Evolutionary conservation across 2,888 invertebrate genomes (phyloP).

Genomic region (Linhomoeus sp.): DNA sequence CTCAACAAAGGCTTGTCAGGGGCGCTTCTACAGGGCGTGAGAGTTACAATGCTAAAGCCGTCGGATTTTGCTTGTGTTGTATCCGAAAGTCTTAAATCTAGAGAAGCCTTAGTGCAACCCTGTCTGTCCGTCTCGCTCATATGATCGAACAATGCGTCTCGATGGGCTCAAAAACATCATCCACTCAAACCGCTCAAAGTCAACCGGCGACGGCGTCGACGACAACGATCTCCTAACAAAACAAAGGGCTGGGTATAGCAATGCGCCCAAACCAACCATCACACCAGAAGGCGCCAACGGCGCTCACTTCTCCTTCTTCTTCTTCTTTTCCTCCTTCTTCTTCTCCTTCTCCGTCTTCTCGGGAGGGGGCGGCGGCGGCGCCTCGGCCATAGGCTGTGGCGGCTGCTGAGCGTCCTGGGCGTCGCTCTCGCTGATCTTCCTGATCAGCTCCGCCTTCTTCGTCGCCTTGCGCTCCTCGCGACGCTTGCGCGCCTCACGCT

Average conservation of each 20-base stretch:
- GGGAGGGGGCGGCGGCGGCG: not conserved
- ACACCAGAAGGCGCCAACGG: not conserved
- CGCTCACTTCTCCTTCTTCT: conserved; percentile 6
- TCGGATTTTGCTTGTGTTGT: too few species aligned
- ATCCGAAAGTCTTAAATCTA: too few species aligned
- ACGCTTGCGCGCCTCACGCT: conserved; percentile 87
- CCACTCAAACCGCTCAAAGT: too few species aligned
- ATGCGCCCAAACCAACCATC: not conserved
- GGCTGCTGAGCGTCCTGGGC: conserved; percentile 33
- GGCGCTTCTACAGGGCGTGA: too few species aligned
- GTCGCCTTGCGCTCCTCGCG: conserved; percentile 59
- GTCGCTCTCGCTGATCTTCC: conserved; percentile 48
- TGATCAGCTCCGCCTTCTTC: conserved; percentile 32
- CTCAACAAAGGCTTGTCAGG: too few species aligned
- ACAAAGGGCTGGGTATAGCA: not conserved
- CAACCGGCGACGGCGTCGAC: too few species aligned
- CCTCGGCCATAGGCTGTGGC: not conserved
- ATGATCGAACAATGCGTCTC: too few species aligned
- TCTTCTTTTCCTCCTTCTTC: conserved; percentile 10
- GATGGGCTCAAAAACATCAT: too few species aligned
- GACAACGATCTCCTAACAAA: too few species aligned
- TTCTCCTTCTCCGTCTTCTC: not conserved
- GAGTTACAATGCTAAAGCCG: too few species aligned
- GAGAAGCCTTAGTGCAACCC: too few species aligned
- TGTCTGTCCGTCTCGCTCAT: too few species aligned